These are phyloP conservation scores for Psittacula echo DNA, from an alignment of 2,797 vertebrate genomes.

Conservation along the genomic window DNA sequence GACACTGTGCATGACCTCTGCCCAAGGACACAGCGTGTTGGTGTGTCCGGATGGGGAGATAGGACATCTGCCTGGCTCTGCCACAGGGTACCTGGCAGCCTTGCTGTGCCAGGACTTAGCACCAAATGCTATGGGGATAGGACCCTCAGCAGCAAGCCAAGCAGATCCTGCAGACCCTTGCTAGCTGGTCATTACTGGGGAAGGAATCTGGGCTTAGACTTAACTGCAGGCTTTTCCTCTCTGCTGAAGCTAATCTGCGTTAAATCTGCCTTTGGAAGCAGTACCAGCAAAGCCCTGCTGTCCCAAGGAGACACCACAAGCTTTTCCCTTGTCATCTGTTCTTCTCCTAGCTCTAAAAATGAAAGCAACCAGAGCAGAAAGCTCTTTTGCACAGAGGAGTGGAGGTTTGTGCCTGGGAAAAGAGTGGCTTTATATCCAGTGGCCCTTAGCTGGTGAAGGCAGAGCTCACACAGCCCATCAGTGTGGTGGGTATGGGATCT, in stretches of 20 bases:
- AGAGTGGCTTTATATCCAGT: neutral
- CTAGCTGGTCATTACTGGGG: neutral
- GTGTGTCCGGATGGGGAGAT: fast-evolving
- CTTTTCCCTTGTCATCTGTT: neutral
- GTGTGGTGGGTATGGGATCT: fast-evolving
- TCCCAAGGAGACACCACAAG: neutral
- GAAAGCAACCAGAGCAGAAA: neutral
- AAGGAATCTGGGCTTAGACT: neutral
- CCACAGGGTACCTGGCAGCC: neutral
- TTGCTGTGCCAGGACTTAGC: neutral
- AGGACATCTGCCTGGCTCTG: neutral
- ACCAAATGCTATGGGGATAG: fast-evolving
- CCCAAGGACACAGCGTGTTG: neutral
- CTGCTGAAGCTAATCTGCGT: neutral
- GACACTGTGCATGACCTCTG: neutral
- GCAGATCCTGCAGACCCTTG: neutral
- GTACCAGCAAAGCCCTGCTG: neutral
- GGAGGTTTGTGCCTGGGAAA: neutral
- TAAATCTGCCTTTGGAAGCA: neutral
- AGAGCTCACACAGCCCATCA: neutral
- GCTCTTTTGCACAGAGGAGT: neutral
- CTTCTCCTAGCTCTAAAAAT: neutral
- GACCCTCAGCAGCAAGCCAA: neutral
- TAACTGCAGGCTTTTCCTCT: neutral
- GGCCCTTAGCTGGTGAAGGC: neutral